Conservation (phyloP, 2,113 vertebrate genomes). For the Oryzias curvinotus region DNA sequence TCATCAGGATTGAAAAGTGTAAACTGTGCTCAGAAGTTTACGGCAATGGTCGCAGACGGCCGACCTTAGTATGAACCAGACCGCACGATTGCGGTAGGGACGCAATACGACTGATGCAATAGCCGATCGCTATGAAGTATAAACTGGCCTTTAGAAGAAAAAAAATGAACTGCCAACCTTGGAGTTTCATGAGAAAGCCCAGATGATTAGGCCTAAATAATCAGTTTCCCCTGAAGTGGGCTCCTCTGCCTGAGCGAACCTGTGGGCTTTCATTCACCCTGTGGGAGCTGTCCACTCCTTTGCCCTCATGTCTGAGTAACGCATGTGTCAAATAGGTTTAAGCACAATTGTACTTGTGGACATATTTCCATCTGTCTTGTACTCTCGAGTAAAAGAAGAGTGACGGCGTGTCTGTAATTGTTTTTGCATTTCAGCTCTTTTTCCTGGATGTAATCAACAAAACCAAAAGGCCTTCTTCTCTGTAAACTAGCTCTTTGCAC, state of each 20-base stretch:
- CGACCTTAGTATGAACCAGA: too few species aligned
- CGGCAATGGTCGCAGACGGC: too few species aligned
- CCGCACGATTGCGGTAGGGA: too few species aligned
- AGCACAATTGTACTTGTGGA: slow-evolving; percentile 27
- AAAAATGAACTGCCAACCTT: slow-evolving; percentile 48
- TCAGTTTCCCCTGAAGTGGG: slow-evolving; percentile 44
- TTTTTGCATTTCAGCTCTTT: slow-evolving; percentile 57
- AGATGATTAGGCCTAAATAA: slow-evolving; percentile 18
- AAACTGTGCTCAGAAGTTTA: too few species aligned
- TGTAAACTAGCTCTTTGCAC: slow-evolving; percentile 65
- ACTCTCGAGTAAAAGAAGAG: slow-evolving; percentile 38
- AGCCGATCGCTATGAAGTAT: too few species aligned
- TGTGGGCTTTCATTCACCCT: slow-evolving; percentile 6
- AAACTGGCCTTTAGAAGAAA: slow-evolving; percentile 5
- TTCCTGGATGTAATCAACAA: slow-evolving; percentile 62
- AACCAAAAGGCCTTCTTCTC: slow-evolving; percentile 75
- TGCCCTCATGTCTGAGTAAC: slow-evolving; percentile 37
- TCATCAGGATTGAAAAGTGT: too few species aligned
- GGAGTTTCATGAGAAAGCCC: slow-evolving; percentile 20
- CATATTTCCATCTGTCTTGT: slow-evolving; percentile 45
- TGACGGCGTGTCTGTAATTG: slow-evolving; percentile 50
- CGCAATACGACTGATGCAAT: too few species aligned
- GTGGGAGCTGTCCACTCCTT: slow-evolving; percentile 27
- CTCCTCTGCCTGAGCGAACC: slow-evolving; percentile 20
- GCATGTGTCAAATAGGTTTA: slow-evolving; percentile 36